A percentile compares a stretch with the other conserved stretches of the same genome.
Evolutionary conservation across 2,888 invertebrate genomes (phyloP).

Genomic region (Melipona beecheii): DNA sequence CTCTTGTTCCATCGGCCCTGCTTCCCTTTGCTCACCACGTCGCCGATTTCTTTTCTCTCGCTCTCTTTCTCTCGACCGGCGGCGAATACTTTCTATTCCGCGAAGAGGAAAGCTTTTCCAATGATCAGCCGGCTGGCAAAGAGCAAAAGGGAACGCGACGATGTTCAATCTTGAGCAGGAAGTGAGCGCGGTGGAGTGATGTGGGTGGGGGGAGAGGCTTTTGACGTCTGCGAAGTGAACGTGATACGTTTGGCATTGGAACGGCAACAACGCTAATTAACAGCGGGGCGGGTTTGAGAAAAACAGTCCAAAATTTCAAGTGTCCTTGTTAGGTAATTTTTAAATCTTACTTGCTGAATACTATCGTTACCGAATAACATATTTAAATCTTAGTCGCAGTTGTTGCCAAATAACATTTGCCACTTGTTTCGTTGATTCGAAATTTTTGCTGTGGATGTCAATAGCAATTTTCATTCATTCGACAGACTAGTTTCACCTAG

Average conservation of each 20-base stretch:
- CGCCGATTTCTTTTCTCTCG: constrained; percentile 45
- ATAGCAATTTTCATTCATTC: too few species aligned
- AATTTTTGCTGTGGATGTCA: too few species aligned
- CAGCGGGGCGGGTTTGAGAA: too few species aligned
- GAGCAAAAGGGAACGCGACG: constrained; percentile 17
- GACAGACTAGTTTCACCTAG: too few species aligned
- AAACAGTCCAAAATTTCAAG: too few species aligned
- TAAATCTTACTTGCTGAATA: too few species aligned
- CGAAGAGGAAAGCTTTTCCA: constrained; percentile 36
- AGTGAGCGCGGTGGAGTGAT: neutral
- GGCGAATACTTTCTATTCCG: constrained; percentile 39
- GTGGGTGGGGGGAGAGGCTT: neutral
- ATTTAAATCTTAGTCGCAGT: too few species aligned
- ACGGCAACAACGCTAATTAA: neutral
- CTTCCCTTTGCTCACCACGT: constrained; percentile 16
- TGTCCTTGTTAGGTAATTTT: too few species aligned
- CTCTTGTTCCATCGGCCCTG: constrained; percentile 51
- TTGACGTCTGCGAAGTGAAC: constrained; percentile 8
- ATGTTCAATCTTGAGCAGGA: neutral
- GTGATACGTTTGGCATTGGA: neutral
- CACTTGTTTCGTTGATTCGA: too few species aligned
- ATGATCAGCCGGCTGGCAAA: constrained; percentile 46
- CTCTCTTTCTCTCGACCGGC: neutral
- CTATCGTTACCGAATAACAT: too few species aligned
- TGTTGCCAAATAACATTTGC: too few species aligned